Base-by-base conservation (phyloP, 1,140 invertebrate species). In the Aphidius ervi region DNA sequence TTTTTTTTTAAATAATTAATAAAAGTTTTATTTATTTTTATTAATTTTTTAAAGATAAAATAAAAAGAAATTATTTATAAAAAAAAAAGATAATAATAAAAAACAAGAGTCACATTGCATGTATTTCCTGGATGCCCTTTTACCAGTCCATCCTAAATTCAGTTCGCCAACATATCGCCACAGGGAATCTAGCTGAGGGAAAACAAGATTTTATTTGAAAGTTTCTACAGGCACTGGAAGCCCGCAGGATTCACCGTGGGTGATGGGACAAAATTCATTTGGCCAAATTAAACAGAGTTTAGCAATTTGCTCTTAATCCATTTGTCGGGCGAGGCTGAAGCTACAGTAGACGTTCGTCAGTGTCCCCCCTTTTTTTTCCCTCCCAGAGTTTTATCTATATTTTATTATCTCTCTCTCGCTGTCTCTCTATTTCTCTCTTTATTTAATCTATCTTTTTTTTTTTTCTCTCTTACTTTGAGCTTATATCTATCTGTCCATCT, bases 211-310 rank as follows among this genome's bases (percentile, higher is more conserved):
- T 68, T 64, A 61, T 59, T 45, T 45, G 20, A 62, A 65, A 68
- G 65, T 68, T 68, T 58, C 57, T 39, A 45, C 43, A 48, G 37
- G 40, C 39, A 6, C 40, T 20, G 3, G 54, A 31, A 20, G 16
- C 42, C 20, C n/a, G 60, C 45, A 43, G 40, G 56, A 56, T 46
- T 9, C 23, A 31, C 55, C 58, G 55, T 63, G 58, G 64, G 53
- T 59, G 67, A 60, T 47, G 69, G 70, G 69, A 73, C 70, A 72
- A 73, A 74, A 74, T 74, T 74, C 72, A 74, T 74, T 74, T 74
- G 71, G 70, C 68, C 72, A 73, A 74, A 74, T 74, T 74, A 74
- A 74, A 73, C 71, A 74, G 72, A 74, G 72, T 74, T 74, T 73
- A 74, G 72, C 72, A 74, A 74, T 74, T 74, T 74, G 64, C 68